phyloP scores from a whole-genome alignment of 2,113 vertebrate species.

The Melanotaenia duboulayi region DNA sequence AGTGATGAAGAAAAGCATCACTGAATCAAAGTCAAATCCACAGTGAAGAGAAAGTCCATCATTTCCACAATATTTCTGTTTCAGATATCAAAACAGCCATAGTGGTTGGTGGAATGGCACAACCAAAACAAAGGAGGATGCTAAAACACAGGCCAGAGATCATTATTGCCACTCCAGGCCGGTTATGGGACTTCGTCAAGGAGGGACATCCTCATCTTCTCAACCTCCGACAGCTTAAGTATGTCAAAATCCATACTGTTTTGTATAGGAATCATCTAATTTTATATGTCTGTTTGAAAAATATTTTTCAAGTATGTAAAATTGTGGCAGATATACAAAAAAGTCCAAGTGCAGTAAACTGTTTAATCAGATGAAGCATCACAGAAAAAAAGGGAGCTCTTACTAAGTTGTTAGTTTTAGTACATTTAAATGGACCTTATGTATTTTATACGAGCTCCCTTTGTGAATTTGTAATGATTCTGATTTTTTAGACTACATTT shows the following conservation, averaged over 20 bases:
- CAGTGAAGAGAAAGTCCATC: no score
- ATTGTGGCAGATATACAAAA: background rate
- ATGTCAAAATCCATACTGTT: conserved; percentile 38
- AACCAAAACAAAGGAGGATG: conserved; percentile 91
- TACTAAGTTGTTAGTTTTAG: no score
- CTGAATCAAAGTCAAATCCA: no score
- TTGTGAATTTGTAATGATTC: no score
- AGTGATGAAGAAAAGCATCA: no score
- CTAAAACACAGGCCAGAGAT: conserved; percentile 91
- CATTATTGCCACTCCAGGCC: conserved; percentile 93
- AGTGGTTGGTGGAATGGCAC: conserved; percentile 94
- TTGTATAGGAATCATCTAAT: background rate
- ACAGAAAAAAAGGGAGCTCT: no score
- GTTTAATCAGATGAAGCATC: background rate
- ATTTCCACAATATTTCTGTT: conserved; percentile 8
- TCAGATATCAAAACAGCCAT: conserved; percentile 91
- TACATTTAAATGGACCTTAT: no score
- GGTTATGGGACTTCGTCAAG: conserved; percentile 93
- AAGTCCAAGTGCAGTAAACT: background rate
- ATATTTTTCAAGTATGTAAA: background rate
- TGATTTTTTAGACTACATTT: no score
- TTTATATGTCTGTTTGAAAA: background rate
- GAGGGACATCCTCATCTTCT: conserved; percentile 90
- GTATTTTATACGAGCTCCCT: no score
- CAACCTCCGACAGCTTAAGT: conserved; percentile 90